These are phyloP conservation scores for Drosophila pseudotalamancana DNA, from an alignment of 2,888 invertebrate genomes.

Conservation along the genomic window DNA sequence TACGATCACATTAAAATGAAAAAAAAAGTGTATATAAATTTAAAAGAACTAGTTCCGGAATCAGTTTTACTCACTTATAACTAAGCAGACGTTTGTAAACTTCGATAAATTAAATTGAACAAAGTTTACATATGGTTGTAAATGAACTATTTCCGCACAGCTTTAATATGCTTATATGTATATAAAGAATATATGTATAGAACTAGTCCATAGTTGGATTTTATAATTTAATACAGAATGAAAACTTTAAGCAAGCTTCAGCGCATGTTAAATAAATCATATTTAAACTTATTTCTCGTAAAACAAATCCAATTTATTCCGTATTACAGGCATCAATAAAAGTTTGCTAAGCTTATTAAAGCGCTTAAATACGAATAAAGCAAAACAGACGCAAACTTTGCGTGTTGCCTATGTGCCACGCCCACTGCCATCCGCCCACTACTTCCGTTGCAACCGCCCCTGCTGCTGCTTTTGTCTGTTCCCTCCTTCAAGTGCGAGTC, in stretches of 20 bases:
- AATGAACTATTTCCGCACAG: no score
- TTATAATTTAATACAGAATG: neutral
- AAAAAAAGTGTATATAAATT: no score
- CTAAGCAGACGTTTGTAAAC: no score
- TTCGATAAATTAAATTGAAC: no score
- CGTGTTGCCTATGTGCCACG: conserved; percentile 3
- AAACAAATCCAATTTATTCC: neutral
- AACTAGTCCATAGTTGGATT: no score
- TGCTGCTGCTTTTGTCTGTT: neutral
- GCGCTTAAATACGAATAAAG: conserved; percentile 17
- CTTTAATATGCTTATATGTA: no score
- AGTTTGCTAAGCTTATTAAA: conserved; percentile 13
- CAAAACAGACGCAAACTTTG: conserved; percentile 17
- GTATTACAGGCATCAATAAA: neutral
- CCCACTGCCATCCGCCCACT: neutral
- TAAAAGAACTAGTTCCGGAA: neutral
- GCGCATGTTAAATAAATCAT: no score
- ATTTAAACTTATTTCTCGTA: neutral
- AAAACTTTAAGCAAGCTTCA: no score
- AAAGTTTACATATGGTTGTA: no score
- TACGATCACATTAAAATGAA: no score
- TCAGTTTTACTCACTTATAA: no score
- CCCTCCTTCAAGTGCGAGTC: conserved; percentile 1
- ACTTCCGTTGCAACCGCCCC: neutral
- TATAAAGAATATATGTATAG: no score